Evolutionary conservation across 2,888 invertebrate genomes (phyloP).

Genomic region (Cartodere bifasciata): DNA sequence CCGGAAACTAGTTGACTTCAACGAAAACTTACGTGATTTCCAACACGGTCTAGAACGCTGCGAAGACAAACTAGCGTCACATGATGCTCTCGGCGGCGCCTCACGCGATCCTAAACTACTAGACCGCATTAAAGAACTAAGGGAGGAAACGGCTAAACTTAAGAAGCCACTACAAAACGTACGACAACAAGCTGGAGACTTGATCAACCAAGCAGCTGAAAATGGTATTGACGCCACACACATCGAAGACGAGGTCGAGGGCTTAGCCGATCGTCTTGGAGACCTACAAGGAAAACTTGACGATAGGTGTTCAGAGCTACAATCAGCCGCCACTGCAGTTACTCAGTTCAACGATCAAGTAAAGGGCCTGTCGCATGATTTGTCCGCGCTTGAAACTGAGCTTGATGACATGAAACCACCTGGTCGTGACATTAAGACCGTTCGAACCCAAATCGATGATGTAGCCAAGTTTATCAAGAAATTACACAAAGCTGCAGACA

Average conservation of each 20-base stretch:
- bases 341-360: constrained; percentile 82
- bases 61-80: constrained; percentile 71
- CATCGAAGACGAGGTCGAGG: constrained; percentile 66
- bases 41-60: constrained; percentile 75
- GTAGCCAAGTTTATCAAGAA: constrained; percentile 53
- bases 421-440: constrained; percentile 75
- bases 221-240: constrained; percentile 65
- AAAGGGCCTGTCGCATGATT: constrained; percentile 61
- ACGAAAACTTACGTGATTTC: constrained; percentile 73
- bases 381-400: constrained; percentile 70
- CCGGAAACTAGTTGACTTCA: constrained; percentile 70
- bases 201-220: constrained; percentile 62
- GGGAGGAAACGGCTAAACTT: constrained; percentile 69
- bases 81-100: constrained; percentile 60
- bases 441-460: constrained; percentile 74
- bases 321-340: constrained; percentile 76
- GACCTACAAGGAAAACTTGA: constrained; percentile 66
- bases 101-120: constrained; percentile 72
- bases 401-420: constrained; percentile 76
- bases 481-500: constrained; percentile 51
- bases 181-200: constrained; percentile 56
- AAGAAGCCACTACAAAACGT: constrained; percentile 54
- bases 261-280: constrained; percentile 60
- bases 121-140: constrained; percentile 70
- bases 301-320: constrained; percentile 65